Base-by-base conservation (phyloP, 2,888 invertebrate genomes). In the Geophilus truncorum region DNA sequence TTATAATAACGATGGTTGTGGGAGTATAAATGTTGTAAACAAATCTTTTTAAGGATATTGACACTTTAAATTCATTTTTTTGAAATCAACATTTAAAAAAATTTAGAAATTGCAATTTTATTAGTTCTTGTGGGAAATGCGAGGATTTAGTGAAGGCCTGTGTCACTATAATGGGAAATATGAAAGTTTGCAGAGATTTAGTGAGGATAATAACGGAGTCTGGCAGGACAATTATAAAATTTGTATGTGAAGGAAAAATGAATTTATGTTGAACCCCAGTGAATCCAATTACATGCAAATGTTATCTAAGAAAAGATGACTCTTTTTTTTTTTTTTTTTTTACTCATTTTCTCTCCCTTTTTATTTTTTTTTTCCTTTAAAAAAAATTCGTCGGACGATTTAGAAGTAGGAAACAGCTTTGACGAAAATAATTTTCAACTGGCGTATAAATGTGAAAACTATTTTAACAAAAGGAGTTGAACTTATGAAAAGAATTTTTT, bases 211-310 rank as follows among this genome's bases (percentile, higher is more conserved):
- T 70, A 70, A 70, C 70, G 25, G 23, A 70, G 70, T 28, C 70
- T 70, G 70, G 70, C 70, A 70, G 70, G 70, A 70, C 70, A 70
- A 70, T 70, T 70, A 70, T 70, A 70, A 70, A 70, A 70, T 70
- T 70, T 70, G 70, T 70, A 70, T 70, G 70, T 70, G 70, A 28
- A 70, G 28, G 70, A 70, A 70, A 70, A 70, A 70, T 62, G n/a
- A 70, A 70, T 70, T 70, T 15, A 70, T 70, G 70, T 70, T 70
- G 28, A 70, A 70, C 23, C 25, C 25, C 5, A 25, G 70, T 70
- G 70, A 70, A 70, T 70, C 70, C 70, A 70, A 70, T 70, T 70
- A 70, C 70, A 70, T 70, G 70, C 70, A 70, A 70, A 70, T 70
- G 70, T 70, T 70, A 70, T 70, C 70, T 70, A 28, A 10, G 28